Percentiles rank a stretch among this genome's conserved stretches.
phyloP scores from a whole-genome alignment of 1,140 invertebrate genomes.

The Tetragonula clypearis region DNA sequence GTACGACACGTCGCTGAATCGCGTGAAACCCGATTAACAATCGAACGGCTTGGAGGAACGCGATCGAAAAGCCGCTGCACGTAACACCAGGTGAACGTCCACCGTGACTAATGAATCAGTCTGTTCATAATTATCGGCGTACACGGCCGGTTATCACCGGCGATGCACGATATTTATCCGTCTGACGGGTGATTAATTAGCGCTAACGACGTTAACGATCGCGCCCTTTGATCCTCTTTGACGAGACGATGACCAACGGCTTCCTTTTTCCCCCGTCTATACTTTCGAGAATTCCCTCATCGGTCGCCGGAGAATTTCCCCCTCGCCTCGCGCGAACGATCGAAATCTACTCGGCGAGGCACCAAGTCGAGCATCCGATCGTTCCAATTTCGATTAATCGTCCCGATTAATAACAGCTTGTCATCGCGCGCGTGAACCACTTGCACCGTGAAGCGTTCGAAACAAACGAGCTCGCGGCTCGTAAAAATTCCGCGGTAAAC shows the following conservation, averaged over 20 bases:
- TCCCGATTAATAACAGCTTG: not conserved
- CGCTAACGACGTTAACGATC: constrained; percentile 57
- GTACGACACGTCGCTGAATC: not conserved
- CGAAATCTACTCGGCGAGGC: not conserved
- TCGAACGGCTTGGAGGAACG: constrained; percentile 33
- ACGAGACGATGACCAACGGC: not conserved
- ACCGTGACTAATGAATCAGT: constrained; percentile 63
- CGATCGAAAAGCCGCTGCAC: not conserved
- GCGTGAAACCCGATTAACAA: constrained; percentile 39
- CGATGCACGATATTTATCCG: constrained; percentile 60
- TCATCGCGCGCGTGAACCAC: not conserved
- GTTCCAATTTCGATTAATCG: not conserved
- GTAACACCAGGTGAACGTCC: constrained; percentile 55
- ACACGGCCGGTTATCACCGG: constrained; percentile 44
- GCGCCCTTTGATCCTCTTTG: constrained; percentile 37
- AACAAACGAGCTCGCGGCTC: not conserved
- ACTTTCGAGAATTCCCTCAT: not conserved
- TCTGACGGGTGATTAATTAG: constrained; percentile 57
- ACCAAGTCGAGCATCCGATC: not conserved
- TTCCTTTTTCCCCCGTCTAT: not conserved
- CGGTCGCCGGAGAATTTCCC: too few relatives aligned
- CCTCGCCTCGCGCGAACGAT: not conserved
- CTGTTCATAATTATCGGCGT: constrained; percentile 65
- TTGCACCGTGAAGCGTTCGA: not conserved
- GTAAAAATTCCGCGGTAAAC: constrained; percentile 29